These are phyloP conservation scores for Mastomys coucha DNA, from an alignment of 2,113 vertebrate genomes.

Conservation along the genomic window DNA sequence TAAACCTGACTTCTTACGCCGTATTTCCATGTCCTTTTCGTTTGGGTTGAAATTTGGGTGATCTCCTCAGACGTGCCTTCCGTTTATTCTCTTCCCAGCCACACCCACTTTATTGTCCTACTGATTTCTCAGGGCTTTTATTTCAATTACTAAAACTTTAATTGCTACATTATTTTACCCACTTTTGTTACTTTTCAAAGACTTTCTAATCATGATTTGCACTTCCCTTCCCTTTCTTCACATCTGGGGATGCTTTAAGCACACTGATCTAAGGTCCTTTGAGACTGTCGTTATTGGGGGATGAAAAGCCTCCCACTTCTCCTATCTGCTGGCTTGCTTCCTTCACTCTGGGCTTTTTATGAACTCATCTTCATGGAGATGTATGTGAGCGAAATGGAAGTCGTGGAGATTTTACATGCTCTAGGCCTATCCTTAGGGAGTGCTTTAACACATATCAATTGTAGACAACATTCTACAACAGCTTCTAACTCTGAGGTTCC, in stretches of 20 bases:
- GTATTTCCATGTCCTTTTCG: not conserved
- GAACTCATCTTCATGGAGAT: not conserved
- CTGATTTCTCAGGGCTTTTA: slow-evolving; percentile 10
- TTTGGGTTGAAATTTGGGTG: not conserved
- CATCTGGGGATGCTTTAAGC: not conserved
- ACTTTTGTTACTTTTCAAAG: not conserved
- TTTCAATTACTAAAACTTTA: not conserved
- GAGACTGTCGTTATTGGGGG: not conserved
- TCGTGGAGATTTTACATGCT: not conserved
- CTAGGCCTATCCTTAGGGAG: too few species aligned
- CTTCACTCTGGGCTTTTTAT: not conserved
- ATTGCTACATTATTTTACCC: not conserved
- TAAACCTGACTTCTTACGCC: not conserved
- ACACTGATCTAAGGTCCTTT: not conserved
- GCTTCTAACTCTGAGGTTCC: not conserved
- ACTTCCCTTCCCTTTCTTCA: not conserved
- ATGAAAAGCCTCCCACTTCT: not conserved
- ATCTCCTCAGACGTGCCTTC: slow-evolving; percentile 32
- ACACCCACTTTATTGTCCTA: not conserved
- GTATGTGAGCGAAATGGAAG: not conserved
- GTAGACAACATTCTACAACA: not conserved
- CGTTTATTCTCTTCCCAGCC: not conserved
- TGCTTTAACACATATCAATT: not conserved
- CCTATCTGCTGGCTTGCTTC: not conserved
- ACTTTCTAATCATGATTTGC: not conserved